Evolutionary conservation across 1,140 invertebrate genomes (phyloP).

Genomic region (Solenopsis fugax): DNA sequence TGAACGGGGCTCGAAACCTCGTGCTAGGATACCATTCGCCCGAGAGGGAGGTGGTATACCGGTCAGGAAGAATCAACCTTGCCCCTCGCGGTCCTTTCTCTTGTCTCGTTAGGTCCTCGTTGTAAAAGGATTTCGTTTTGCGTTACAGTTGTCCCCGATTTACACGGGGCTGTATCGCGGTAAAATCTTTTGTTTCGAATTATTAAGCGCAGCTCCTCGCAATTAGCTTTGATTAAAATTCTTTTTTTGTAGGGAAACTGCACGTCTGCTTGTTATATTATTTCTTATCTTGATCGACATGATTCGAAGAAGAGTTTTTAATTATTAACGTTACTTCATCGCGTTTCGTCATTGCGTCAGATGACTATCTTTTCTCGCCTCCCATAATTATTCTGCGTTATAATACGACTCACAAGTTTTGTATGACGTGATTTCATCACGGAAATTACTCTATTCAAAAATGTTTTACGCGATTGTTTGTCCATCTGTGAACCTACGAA

Average conservation of each 20-base stretch:
- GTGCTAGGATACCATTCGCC: conserved; percentile 65
- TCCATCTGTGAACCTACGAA: neutral
- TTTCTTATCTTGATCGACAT: neutral
- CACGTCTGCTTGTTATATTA: neutral
- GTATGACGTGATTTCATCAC: neutral
- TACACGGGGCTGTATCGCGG: neutral
- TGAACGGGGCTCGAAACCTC: conserved; percentile 65
- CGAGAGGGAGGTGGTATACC: conserved; percentile 13
- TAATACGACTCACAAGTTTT: neutral
- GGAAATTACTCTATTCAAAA: neutral
- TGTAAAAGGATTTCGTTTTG: conserved; percentile 27
- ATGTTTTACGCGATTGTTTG: neutral
- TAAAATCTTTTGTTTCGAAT: neutral
- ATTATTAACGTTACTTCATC: neutral
- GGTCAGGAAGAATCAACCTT: conserved; percentile 42
- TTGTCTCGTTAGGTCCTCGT: conserved; percentile 50
- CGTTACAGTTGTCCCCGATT: conserved; percentile 25
- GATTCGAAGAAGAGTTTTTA: neutral
- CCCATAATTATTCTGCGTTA: conserved; percentile 3
- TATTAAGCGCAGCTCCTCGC: neutral
- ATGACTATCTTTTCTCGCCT: conserved; percentile 21
- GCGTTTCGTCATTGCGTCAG: neutral
- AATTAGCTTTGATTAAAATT: neutral
- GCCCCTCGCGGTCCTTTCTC: conserved; percentile 32
- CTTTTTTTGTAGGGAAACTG: neutral